Conservation (phyloP, 2,113 vertebrate species). For the Panthera uncia region DNA sequence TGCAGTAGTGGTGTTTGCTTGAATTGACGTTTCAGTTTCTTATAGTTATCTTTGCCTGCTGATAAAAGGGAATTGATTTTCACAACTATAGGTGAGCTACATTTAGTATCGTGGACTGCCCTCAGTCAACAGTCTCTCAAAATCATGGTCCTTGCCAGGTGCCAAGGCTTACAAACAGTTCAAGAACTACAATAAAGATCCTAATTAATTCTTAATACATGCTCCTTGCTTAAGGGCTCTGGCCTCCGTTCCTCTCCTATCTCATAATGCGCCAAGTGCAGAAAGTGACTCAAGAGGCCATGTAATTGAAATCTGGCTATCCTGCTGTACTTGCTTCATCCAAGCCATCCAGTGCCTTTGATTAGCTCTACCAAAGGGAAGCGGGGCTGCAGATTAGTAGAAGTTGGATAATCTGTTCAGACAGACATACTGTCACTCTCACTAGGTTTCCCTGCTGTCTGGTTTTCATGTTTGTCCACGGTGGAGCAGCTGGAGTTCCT, state of each 20-base stretch:
- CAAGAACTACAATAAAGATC: not conserved
- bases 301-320: slow-evolving; percentile 25
- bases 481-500: not conserved
- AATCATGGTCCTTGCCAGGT: not conserved
- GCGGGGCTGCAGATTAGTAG: not conserved
- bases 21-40: slow-evolving; percentile 1
- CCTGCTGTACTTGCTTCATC: not conserved
- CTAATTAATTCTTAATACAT: slow-evolving; percentile 33
- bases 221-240: not conserved
- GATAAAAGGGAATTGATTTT: not conserved
- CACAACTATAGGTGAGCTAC: not conserved
- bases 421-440: not conserved
- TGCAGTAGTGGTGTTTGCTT: not conserved
- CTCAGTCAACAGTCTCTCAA: not conserved
- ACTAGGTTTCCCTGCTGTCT: not conserved
- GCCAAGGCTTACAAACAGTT: not conserved
- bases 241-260: not conserved
- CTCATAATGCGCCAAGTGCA: not conserved
- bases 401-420: not conserved
- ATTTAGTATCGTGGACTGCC: not conserved
- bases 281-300: not conserved
- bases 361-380: not conserved
- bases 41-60: not conserved
- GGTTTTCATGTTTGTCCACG: not conserved
- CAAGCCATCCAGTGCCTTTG: not conserved